These are phyloP conservation scores for Tapera naevia DNA, from an alignment of 2,797 vertebrate genomes.

Conservation along the genomic window DNA sequence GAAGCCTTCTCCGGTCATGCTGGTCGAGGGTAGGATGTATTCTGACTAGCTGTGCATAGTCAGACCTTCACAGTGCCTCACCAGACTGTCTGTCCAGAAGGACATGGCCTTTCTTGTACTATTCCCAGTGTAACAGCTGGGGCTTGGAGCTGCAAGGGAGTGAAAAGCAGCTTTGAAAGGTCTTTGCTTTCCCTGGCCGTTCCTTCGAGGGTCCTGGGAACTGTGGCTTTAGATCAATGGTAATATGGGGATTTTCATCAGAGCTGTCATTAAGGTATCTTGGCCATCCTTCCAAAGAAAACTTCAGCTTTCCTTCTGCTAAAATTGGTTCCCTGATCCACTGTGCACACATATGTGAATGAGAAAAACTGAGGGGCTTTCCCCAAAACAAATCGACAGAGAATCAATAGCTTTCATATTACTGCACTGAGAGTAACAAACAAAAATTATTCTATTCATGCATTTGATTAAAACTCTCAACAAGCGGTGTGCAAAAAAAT, in stretches of 20 bases:
- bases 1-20: neutral
- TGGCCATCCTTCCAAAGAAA: conserved; percentile 29
- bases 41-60: neutral
- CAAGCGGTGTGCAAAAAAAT: neutral
- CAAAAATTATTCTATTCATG: neutral
- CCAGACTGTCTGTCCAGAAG: neutral
- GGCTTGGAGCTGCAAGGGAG: neutral
- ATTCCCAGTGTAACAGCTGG: neutral
- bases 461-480: neutral
- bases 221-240: neutral
- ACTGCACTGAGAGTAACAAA: neutral
- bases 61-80: neutral
- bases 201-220: conserved; percentile 37
- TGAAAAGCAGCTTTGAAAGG: neutral
- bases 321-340: neutral
- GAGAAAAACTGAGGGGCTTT: neutral
- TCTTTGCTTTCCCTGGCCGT: neutral
- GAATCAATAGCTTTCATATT: neutral
- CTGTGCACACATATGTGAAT: neutral
- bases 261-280: conserved; percentile 45
- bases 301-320: conserved; percentile 45
- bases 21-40: neutral
- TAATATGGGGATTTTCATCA: conserved; percentile 40
- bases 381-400: neutral
- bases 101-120: neutral